Evolutionary conservation across 2,113 vertebrate species (phyloP), one percentile per base, ranked within the genome.

Genomic region (Zosterops borbonicus): DNA sequence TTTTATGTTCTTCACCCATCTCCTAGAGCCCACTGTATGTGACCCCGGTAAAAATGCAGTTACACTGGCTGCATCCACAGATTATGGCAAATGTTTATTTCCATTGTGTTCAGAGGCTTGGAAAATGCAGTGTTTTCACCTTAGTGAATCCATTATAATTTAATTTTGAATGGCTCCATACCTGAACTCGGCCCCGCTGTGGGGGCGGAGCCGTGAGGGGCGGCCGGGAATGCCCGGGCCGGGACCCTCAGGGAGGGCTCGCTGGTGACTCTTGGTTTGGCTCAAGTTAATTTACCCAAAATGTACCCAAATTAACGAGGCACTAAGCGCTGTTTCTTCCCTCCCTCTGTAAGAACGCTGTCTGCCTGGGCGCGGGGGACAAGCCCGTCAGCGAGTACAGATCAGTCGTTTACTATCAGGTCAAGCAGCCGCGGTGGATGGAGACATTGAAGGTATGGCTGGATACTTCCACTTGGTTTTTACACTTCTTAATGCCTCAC

Each of bases 391-490:
- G 97, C 35, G 99, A 99, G 84, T 99, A 99, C 86, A 98, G 97
- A 94, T 99, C 99, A 0, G 99, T 99, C 15, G 99, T 99, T 50
- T 99, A 99, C 97, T 99, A 99, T 68, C 99, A 99, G 97, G 97
- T 99, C 96, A 99, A 99, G 75, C 99, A 99, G 95, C 99, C 99
- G 1, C 99, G 99, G 2, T 99, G 99, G 99, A 99, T 99, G 98
- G 99, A 99, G 96, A 99, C 99, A 0, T 96, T 99, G 91, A 99
- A 99, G 99, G 99, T 99, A 98, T 1, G 35, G 29, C 0, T 19
- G 17, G 19, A 3, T 6, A 1, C 6, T 37, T 59, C 12, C 11
- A 2, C 33, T n/a, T 27, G 5, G 8, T 52, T 21, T 63, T 27
- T 58, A 42, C 5, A 1, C 46, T 67, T 82, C 52, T 69, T 31